phyloP scores from a whole-genome alignment of 2,888 invertebrate genomes.

The Hydraecia micacea region DNA sequence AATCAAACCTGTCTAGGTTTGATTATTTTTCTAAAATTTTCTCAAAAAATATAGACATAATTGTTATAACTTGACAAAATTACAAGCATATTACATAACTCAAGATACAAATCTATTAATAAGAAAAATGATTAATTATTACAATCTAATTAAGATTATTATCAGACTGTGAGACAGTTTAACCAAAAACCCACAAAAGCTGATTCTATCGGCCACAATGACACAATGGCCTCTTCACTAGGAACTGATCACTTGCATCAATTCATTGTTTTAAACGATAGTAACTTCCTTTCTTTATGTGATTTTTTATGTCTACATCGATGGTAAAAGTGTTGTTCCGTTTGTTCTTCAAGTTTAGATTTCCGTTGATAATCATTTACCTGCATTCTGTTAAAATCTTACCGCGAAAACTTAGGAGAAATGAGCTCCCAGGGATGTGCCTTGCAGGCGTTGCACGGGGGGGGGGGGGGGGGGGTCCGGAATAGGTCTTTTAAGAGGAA shows the following conservation, averaged over 20 bases:
- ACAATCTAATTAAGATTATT: constrained; percentile 38
- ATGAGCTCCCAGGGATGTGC: no score
- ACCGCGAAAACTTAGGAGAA: no score
- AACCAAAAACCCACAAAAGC: constrained; percentile 38
- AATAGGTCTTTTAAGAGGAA: no score
- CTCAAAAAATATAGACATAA: no score
- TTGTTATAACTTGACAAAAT: neutral
- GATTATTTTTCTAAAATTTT: no score
- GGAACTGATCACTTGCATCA: constrained; percentile 45
- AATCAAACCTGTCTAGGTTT: neutral
- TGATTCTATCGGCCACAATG: constrained; percentile 37
- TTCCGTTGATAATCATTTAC: constrained; percentile 24
- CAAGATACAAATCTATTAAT: constrained; percentile 17
- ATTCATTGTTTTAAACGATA: constrained; percentile 50
- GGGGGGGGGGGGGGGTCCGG: no score
- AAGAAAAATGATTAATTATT: constrained; percentile 22
- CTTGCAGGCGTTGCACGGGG: no score
- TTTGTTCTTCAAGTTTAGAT: constrained; percentile 29
- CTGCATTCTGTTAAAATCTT: no score
- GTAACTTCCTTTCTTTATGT: constrained; percentile 39
- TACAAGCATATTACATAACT: neutral
- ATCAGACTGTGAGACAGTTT: constrained; percentile 45
- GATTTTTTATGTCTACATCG: neutral
- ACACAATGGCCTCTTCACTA: constrained; percentile 51
- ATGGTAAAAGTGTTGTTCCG: constrained; percentile 24